Evolutionary conservation across 2,113 vertebrate species (phyloP).

Genomic region (Hippoglossus stenolepis): DNA sequence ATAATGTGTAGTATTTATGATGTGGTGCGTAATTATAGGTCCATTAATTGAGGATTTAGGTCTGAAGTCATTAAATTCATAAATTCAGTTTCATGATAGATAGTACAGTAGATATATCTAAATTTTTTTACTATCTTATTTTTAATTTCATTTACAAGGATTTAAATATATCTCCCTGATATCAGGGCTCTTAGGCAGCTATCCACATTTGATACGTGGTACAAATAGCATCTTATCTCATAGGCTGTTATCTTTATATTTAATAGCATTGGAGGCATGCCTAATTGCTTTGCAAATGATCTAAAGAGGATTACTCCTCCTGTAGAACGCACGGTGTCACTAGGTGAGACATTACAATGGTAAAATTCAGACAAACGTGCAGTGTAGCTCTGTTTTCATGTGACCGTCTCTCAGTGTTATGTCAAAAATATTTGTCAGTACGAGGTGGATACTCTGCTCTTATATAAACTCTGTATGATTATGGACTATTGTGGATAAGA

Average conservation of each 20-base stretch:
- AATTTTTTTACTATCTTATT: constrained; percentile 55
- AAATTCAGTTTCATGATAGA: constrained; percentile 66
- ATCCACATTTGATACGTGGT: constrained; percentile 74
- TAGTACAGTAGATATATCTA: constrained; percentile 63
- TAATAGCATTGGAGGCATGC: constrained; percentile 77
- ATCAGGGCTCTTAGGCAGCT: constrained; percentile 78
- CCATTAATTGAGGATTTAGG: constrained; percentile 68
- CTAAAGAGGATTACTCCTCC: constrained; percentile 76
- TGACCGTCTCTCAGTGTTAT: background rate
- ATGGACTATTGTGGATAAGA: constrained; percentile 2
- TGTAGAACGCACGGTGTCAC: constrained; percentile 62
- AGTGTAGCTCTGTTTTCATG: constrained; percentile 20
- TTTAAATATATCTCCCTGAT: constrained; percentile 73
- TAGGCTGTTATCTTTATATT: constrained; percentile 75
- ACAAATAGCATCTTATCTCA: constrained; percentile 80
- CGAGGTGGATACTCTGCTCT: constrained; percentile 13
- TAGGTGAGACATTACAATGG: constrained; percentile 67
- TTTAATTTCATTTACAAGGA: constrained; percentile 72
- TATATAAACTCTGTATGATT: constrained; percentile 22
- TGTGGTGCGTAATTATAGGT: constrained; percentile 64
- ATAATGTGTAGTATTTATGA: constrained; percentile 68
- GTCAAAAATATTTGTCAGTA: constrained; percentile 29
- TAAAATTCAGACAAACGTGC: constrained; percentile 47
- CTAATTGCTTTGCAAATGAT: constrained; percentile 81
- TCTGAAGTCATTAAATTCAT: constrained; percentile 54